Base-by-base conservation (phyloP, 2,888 invertebrate genomes). In the Prionchulus punctatus region DNA sequence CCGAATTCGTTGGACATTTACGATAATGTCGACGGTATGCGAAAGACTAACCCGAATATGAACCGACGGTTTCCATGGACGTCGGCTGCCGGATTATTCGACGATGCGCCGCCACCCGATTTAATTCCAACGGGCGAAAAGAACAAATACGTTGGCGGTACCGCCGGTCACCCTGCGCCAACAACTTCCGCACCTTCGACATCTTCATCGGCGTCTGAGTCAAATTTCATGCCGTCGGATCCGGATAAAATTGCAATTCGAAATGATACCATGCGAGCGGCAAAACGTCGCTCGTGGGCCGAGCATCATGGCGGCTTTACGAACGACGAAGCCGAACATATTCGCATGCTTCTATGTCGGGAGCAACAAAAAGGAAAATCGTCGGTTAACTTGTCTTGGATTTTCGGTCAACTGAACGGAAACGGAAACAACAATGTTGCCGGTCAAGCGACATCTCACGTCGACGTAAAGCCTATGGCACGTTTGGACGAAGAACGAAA, bases 281-380 rank as follows among this genome's bases (percentile, higher is more conserved):
- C 67, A 7, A 69, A 69, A 56, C 58, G 69, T 51, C 59, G 63
- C 57, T 69, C 68, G 3, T 68, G 67, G 67, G 67, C 67, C 0
- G 65, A 62, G 15, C 36, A 36, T 36, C 36, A 36, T 36, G 23
- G 12, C 23, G 45, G 18, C 23, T 12, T n/a, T 23, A n/a, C 18
- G 4, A 59, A 61, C 58, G 54, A 60, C 28, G 67, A 67, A 55
- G 59, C 63, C 21, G 67, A 66, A 43, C 54, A 61, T 28, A 62
- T 67, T 31, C 62, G 63, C 31, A 59, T 62, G 26, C 53, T 65
- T 21, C 54, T 69, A 43, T 53, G 62, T 30, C 65, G 68, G 36
- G 67, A 67, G 54, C 67, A 66, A 58, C 51, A 52, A 49, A 53
- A 28, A 53, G 56, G 56, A 3, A 23, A 43, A 25, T 48, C 56